Evolutionary conservation across 2,113 vertebrate species (phyloP), one percentile per base, ranked within the genome.

Genomic region (Mastomys coucha): DNA sequence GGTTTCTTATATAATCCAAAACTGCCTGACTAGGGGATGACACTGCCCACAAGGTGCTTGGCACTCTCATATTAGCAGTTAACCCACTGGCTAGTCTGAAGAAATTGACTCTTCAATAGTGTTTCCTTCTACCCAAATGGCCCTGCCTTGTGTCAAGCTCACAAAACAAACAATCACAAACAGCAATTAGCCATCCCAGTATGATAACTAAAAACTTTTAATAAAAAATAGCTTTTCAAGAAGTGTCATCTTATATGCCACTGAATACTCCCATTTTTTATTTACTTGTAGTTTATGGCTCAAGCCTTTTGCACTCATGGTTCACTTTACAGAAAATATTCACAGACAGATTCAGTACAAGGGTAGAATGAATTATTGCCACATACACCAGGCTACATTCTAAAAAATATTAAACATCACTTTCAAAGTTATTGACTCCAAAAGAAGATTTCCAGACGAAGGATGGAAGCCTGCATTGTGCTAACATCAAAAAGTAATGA

Each of bases 401-500:
- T 93, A 51, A 19, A 82, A 24, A 58, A 73, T 80, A 88, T 91
- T 81, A 88, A 60, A 17, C 17, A 76, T 93, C 24, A 36, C 33
- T 92, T 95, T 94, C 58, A 94, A 94, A 95, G 95, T 42, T 63
- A 94, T 51, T 91, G 94, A 95, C 75, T 84, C 81, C 28, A 87
- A 87, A 87, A 33, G 77, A 93, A 96, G 70, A 92, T 76, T 88
- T 91, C 14, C 94, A 91, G 82, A 86, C 26, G 60, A 92, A 89
- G 72, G 39, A 93, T 78, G 69, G 31, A 19, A 94, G 65, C 12
- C 58, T 90, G 65, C 58, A 93, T 90, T 76, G 60, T 56, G 72
- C 67, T 95, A 75, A 97, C 92, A 97, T 95, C 92, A 96, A 97
- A 97, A 94, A 91, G 76, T 94, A 97, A 94, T 95, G 88, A 96